Percentiles rank a stretch among this genome's conserved stretches.
Evolutionary conservation across 92 coral and sea anemone species (phyloP).

Genomic region (Porites lobata): DNA sequence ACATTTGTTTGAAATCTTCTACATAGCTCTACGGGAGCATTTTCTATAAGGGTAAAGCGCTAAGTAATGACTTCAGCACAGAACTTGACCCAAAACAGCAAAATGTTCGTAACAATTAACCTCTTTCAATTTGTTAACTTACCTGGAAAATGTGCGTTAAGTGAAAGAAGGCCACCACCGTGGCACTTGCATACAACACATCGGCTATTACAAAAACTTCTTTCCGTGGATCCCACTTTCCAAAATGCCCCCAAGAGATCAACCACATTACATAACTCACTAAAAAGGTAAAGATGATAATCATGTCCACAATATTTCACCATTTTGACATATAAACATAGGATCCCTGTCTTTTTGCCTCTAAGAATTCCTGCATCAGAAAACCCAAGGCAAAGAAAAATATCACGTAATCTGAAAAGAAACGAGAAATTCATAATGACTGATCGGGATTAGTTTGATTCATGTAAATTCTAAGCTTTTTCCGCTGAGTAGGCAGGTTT

Average conservation of each 20-base stretch:
- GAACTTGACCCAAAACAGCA: too few relatives aligned
- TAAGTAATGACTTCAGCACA: too few relatives aligned
- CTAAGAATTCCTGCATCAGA: not conserved
- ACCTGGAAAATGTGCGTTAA: constrained; percentile 39
- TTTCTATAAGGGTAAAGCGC: too few relatives aligned
- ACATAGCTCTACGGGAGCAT: too few relatives aligned
- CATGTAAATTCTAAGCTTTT: not conserved
- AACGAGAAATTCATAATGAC: not conserved
- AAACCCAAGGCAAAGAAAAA: constrained; percentile 7
- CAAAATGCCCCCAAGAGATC: not conserved
- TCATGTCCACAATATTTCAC: constrained; percentile 29
- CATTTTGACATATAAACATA: constrained; percentile 32
- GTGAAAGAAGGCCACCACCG: constrained; percentile 20
- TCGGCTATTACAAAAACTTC: not conserved
- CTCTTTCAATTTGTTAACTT: not conserved
- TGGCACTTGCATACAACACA: constrained; percentile 20
- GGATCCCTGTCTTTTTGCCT: constrained; percentile 14
- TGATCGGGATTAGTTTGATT: not conserved
- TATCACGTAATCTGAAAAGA: constrained; percentile 11
- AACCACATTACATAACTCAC: not conserved
- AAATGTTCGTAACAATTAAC: too few relatives aligned
- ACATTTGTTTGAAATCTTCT: too few relatives aligned
- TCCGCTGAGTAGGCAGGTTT: too few relatives aligned
- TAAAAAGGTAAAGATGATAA: constrained; percentile 1
- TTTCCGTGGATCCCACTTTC: constrained; percentile 10